Percentiles rank a stretch among this genome's conserved stretches.
These are phyloP conservation scores for Dastarcus helophoroides DNA, from an alignment of 2,888 invertebrate species.

Conservation along the genomic window DNA sequence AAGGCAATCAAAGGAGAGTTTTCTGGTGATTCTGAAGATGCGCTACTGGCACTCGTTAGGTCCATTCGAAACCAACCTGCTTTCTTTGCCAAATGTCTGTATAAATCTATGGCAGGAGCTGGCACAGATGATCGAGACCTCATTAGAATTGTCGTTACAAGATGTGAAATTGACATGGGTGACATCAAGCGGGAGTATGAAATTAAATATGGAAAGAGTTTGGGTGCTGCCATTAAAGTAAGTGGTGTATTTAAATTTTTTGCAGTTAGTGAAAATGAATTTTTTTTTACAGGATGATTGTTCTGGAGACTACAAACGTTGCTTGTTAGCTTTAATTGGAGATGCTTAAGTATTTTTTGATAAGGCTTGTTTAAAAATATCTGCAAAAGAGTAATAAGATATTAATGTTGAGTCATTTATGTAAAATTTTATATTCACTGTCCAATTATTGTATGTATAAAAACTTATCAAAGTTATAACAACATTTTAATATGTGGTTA, in stretches of 20 bases:
- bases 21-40: constrained; percentile 71
- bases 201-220: constrained; percentile 58
- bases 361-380: too few relatives aligned
- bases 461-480: too few relatives aligned
- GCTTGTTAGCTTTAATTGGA: constrained; percentile 59
- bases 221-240: constrained; percentile 73
- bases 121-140: constrained; percentile 82
- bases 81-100: constrained; percentile 78
- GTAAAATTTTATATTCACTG: too few relatives aligned
- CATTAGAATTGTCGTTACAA: constrained; percentile 73
- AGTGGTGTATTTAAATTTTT: constrained; percentile 17
- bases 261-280: constrained; percentile 10
- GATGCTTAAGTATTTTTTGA: constrained; percentile 15
- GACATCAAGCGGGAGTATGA: constrained; percentile 74
- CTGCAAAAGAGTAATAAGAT: too few relatives aligned
- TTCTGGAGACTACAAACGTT: constrained; percentile 79
- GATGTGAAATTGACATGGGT: constrained; percentile 74
- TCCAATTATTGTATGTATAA: too few relatives aligned
- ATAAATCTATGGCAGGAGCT: constrained; percentile 80
- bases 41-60: constrained; percentile 68
- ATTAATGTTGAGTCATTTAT: too few relatives aligned
- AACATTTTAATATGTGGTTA: too few relatives aligned
- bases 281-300: constrained; percentile 59
- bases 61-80: constrained; percentile 67
- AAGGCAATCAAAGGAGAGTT: constrained; percentile 73